A percentile compares a stretch with the other conserved stretches of the same genome.
Evolutionary conservation across 2,113 vertebrate genomes (phyloP).

Genomic region (Erythrocercus mccallii): DNA sequence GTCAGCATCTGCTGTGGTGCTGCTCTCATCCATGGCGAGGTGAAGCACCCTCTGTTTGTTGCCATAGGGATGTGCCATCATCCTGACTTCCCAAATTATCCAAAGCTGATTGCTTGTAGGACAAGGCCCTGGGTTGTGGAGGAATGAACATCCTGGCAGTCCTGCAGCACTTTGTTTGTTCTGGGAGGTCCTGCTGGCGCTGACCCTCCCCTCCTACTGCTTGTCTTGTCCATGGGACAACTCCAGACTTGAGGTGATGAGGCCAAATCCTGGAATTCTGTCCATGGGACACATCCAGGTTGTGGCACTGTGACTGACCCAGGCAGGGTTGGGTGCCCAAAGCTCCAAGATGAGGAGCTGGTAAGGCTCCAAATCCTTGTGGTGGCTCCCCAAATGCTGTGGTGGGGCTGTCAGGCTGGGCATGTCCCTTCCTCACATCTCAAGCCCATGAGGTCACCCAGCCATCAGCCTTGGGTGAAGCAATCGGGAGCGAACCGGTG

Average conservation of each 20-base stretch:
- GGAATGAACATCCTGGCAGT: not conserved
- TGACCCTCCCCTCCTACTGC: not conserved
- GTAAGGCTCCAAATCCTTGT: not conserved
- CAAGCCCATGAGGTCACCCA: slow-evolving; percentile 7
- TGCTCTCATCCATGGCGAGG: fast-evolving
- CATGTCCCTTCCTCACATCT: not conserved
- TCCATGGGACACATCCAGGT: not conserved
- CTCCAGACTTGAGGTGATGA: not conserved
- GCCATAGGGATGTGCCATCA: not conserved
- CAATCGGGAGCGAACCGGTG: not conserved
- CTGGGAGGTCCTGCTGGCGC: not conserved
- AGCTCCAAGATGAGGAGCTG: not conserved
- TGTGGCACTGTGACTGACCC: fast-evolving
- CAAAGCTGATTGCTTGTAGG: not conserved
- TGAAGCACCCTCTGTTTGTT: not conserved
- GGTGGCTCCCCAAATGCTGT: not conserved
- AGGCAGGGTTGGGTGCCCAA: not conserved
- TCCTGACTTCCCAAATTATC: not conserved
- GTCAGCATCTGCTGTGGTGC: fast-evolving
- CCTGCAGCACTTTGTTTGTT: not conserved
- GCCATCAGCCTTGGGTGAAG: not conserved
- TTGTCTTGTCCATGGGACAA: fast-evolving
- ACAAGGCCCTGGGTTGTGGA: not conserved
- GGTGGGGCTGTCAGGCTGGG: not conserved
- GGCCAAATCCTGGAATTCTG: not conserved